phyloP scores from a whole-genome alignment of 2,888 invertebrate species.

The Brassicogethes aeneus region DNA sequence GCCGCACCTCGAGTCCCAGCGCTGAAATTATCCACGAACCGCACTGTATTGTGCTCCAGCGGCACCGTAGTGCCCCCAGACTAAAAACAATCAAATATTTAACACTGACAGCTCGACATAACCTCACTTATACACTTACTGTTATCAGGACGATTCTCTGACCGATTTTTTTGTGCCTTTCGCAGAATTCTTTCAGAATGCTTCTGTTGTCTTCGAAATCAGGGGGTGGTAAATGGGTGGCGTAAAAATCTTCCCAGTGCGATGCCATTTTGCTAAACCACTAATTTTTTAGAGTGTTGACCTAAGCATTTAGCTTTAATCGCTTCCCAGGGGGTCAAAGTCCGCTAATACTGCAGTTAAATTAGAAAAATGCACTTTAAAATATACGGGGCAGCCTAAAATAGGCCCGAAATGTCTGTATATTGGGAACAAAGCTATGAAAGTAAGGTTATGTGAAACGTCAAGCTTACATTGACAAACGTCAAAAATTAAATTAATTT shows the following conservation, averaged over 20 bases:
- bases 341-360: too few relatives aligned
- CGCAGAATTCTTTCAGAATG: constrained; percentile 64
- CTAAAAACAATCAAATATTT: constrained; percentile 40
- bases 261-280: constrained; percentile 34
- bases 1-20: constrained; percentile 91
- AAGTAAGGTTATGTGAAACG: too few relatives aligned
- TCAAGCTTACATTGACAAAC: too few relatives aligned
- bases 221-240: constrained; percentile 65
- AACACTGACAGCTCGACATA: too few relatives aligned
- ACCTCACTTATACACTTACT: constrained; percentile 45
- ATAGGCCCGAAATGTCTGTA: too few relatives aligned
- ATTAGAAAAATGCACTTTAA: too few relatives aligned
- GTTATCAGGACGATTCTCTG: constrained; percentile 71
- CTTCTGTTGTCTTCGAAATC: constrained; percentile 68
- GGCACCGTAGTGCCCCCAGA: constrained; percentile 97
- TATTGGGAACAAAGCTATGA: too few relatives aligned
- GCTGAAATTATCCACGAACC: constrained; percentile 98
- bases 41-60: constrained; percentile 91
- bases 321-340: too few relatives aligned
- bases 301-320: too few relatives aligned
- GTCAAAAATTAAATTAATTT: too few relatives aligned
- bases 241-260: constrained; percentile 81
- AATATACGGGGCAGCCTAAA: too few relatives aligned
- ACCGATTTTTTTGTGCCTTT: constrained; percentile 56
- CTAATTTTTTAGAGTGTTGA: neutral